Conservation (phyloP, 2,888 invertebrate genomes). For the Phasia obesa region DNA sequence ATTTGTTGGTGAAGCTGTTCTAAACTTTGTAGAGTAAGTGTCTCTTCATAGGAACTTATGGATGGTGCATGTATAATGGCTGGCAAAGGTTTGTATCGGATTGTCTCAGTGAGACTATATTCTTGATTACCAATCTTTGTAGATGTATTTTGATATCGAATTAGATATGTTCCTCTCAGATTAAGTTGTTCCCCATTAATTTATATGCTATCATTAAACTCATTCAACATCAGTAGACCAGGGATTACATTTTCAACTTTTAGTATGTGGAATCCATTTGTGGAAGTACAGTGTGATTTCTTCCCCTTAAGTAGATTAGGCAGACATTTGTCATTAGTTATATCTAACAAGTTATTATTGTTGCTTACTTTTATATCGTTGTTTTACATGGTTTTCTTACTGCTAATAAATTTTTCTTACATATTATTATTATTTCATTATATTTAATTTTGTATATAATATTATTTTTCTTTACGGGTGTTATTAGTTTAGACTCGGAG, state of each 20-base stretch:
- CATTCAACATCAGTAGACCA: conserved; percentile 4
- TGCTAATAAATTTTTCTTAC: neutral
- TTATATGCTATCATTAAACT: conserved; percentile 17
- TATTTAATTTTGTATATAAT: conserved; percentile 20
- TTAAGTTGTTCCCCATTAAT: conserved; percentile 19
- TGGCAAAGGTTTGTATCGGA: conserved; percentile 16
- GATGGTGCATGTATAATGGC: conserved; percentile 9
- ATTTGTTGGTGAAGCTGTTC: neutral
- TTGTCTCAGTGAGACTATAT: conserved; percentile 10
- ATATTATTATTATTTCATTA: conserved; percentile 10
- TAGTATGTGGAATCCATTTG: conserved; percentile 30
- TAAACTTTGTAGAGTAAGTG: conserved; percentile 8
- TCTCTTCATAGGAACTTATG: conserved; percentile 12
- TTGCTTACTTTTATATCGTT: conserved; percentile 15
- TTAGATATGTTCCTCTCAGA: conserved; percentile 9
- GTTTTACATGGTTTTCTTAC: conserved; percentile 19
- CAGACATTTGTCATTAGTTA: conserved; percentile 8
- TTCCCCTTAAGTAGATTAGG: conserved; percentile 21
- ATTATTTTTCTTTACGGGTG: conserved; percentile 19
- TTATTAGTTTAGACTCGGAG: conserved; percentile 19
- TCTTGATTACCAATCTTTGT: conserved; percentile 6
- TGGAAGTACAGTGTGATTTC: conserved; percentile 18
- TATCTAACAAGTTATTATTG: conserved; percentile 16
- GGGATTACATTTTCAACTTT: conserved; percentile 15
- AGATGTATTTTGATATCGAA: conserved; percentile 20